These are phyloP conservation scores for Oreortyx pictus DNA, from an alignment of 2,797 vertebrate species.

Conservation along the genomic window DNA sequence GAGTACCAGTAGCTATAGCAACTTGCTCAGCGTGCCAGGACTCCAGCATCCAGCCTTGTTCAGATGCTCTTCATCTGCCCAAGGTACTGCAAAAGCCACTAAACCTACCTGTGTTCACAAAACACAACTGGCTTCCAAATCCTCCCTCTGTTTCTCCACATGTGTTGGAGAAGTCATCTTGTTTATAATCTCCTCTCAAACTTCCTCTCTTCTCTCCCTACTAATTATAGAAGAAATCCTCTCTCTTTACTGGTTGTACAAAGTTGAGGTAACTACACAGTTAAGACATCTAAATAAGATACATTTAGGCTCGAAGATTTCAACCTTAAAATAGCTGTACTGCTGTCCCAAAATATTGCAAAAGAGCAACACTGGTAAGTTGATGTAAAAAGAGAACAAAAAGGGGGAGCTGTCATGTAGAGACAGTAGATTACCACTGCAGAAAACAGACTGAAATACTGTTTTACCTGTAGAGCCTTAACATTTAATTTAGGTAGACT, in stretches of 20 bases:
- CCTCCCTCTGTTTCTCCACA: neutral
- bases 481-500: neutral
- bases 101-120: neutral
- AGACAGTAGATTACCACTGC: neutral
- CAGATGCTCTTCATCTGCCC: neutral
- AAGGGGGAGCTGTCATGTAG: neutral
- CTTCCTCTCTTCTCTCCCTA: neutral
- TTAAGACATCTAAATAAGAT: rapidly evolving
- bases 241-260: rapidly evolving
- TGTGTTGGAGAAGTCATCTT: neutral
- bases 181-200: neutral
- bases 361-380: neutral
- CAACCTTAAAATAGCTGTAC: neutral
- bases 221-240: rapidly evolving
- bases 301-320: neutral
- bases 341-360: neutral
- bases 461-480: neutral
- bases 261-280: neutral
- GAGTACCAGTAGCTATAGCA: constrained; percentile 59
- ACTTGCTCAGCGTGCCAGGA: neutral
- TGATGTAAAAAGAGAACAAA: neutral
- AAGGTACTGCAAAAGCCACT: neutral
- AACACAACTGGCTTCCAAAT: neutral
- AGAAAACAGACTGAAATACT: neutral
- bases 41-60: neutral